These are phyloP conservation scores for Tragelaphus strepsiceros DNA, from an alignment of 2,113 vertebrate species.

Conservation along the genomic window DNA sequence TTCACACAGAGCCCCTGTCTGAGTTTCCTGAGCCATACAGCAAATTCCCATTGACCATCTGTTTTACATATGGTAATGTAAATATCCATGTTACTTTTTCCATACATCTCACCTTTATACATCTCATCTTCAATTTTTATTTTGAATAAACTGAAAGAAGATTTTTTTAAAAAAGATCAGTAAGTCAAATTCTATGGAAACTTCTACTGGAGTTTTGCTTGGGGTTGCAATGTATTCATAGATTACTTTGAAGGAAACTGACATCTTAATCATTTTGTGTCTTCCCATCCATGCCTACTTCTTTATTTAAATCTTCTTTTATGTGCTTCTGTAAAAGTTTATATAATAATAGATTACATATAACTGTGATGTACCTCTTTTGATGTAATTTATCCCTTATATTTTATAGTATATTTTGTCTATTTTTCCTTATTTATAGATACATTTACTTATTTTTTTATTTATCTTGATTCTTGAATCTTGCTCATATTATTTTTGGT, in stretches of 20 bases:
- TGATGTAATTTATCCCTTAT: not conserved
- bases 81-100: not conserved
- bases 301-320: not conserved
- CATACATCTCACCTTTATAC: not conserved
- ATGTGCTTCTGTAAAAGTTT: not conserved
- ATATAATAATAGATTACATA: not conserved
- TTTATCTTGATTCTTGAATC: not conserved
- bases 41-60: not conserved
- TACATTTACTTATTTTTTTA: not conserved
- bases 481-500: not conserved
- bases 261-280: not conserved
- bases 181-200: not conserved
- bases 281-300: not conserved
- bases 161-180: not conserved
- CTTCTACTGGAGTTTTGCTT: not conserved
- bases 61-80: not conserved
- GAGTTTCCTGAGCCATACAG: not conserved
- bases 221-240: not conserved
- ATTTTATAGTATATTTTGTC: not conserved
- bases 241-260: not conserved
- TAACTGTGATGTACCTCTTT: not conserved
- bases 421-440: not conserved
- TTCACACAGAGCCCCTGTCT: not conserved
- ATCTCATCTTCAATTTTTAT: constrained; percentile 85
- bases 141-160: constrained; percentile 46